Percentiles rank a stretch among this genome's conserved stretches.
Conservation (phyloP, 1,140 invertebrate species). For the Pseudomyrmex sp. region DNA sequence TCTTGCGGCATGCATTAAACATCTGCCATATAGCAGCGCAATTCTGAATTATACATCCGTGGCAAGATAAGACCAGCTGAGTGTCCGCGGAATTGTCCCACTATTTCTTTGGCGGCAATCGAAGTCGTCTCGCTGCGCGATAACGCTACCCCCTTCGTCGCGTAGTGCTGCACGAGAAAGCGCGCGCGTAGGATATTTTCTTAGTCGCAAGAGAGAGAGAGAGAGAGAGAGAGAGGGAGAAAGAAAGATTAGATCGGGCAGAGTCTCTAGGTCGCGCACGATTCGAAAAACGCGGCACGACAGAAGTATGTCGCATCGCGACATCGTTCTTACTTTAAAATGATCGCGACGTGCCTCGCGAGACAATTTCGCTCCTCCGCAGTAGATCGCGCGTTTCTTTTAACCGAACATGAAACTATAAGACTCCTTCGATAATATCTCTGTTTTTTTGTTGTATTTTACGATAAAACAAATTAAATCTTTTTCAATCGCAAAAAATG, state of each 20-base stretch:
- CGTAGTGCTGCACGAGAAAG: constrained; percentile 2
- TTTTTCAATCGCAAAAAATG: neutral
- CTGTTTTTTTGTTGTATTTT: no score
- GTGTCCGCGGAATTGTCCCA: constrained; percentile 75
- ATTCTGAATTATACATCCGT: constrained; percentile 83
- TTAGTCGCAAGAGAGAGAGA: no score
- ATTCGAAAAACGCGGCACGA: constrained; percentile 2
- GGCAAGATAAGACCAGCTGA: constrained; percentile 72
- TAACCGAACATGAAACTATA: no score
- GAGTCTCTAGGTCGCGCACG: constrained; percentile 40
- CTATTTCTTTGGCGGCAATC: constrained; percentile 76
- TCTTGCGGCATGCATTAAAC: constrained; percentile 82
- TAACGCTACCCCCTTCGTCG: constrained; percentile 40
- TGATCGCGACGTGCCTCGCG: neutral
- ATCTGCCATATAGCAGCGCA: constrained; percentile 79
- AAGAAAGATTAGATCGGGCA: constrained; percentile 51
- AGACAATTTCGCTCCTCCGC: constrained; percentile 1
- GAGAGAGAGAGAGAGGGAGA: neutral
- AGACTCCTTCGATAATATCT: no score
- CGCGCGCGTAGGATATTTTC: constrained; percentile 17
- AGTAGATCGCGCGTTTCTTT: neutral
- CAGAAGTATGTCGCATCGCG: neutral
- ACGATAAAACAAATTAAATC: neutral
- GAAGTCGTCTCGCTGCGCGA: constrained; percentile 64
- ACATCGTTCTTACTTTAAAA: neutral